Base-by-base conservation (phyloP, 2,113 vertebrate genomes). In the Siniperca knerii region DNA sequence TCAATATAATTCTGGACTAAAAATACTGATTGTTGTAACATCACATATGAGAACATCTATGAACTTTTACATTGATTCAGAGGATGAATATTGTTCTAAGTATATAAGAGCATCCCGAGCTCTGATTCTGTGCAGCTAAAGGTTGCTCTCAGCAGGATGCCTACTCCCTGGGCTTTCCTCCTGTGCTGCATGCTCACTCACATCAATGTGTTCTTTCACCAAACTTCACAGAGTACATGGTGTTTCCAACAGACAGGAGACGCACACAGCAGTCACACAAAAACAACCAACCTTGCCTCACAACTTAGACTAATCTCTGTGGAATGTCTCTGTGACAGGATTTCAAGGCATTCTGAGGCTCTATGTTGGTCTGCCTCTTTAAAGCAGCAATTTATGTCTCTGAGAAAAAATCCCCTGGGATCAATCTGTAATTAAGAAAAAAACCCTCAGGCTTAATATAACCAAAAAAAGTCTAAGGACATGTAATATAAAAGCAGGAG, bases 201-300 rank as follows among this genome's bases (percentile, higher is more conserved):
- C 82, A 93, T 94, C 91, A 94, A 93, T 94, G 90, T 40, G 40
- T 87, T 89, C 88, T 92, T 94, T 93, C 91, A 91, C 74, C 42
- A 21, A 81, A 89, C 91, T 94, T 93, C 86, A 93, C 89, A 90
- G 89, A 85, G 82, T 88, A 84, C 92, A 92, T 54, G 82, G 79
- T 93, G 91, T 93, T 94, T 93, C 82, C 71, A 75, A 88, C 79
- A 82, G 81, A 89, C 74, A 87, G 81, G 72, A 89, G 85, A 89
- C 60, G 6, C 84, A 89, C 88, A 91, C 87, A 81, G 85, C 87
- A 86, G 77, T 90, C 84, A 75, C 86, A 91, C 81, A 93, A 87
- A 94, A 90, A 90, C 86, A 92, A 89, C 79, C 82, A 82, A 83
- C 77, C 77, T 74, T 77, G 54, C 83, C 88, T 88, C 85, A 71